Evolutionary conservation across 2,113 vertebrate species (phyloP).

Genomic region (Salvelinus fontinalis): DNA sequence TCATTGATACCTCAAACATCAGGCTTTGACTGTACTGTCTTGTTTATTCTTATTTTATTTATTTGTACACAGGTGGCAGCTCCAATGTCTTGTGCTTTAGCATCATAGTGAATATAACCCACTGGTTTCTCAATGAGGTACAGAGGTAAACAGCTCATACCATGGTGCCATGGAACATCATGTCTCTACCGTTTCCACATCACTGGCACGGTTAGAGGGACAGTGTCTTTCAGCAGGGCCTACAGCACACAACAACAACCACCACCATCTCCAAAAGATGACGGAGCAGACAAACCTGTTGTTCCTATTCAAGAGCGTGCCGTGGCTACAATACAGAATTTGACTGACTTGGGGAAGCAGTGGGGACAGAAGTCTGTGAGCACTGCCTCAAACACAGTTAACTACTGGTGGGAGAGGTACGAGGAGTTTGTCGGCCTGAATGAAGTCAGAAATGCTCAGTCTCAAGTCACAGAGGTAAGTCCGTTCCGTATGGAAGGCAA

Average conservation of each 20-base stretch:
- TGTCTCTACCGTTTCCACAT: slow-evolving; percentile 40
- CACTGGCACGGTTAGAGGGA: slow-evolving; percentile 53
- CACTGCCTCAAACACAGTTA: slow-evolving; percentile 64
- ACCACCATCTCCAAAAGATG: slow-evolving; percentile 23
- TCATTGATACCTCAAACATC: no score
- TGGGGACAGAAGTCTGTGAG: slow-evolving; percentile 72
- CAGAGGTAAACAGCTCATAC: slow-evolving; percentile 54
- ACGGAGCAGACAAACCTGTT: slow-evolving; percentile 29
- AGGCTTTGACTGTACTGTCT: not conserved
- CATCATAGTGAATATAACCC: not conserved
- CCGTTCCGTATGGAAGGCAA: not conserved
- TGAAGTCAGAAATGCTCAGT: slow-evolving; percentile 89
- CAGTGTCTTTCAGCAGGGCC: slow-evolving; percentile 51
- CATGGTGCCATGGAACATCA: slow-evolving; percentile 65
- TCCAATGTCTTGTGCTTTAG: not conserved
- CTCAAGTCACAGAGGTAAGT: slow-evolving; percentile 89
- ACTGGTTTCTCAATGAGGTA: slow-evolving; percentile 65
- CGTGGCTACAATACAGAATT: slow-evolving; percentile 57
- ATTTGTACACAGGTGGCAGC: not conserved
- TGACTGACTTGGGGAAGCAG: slow-evolving; percentile 69
- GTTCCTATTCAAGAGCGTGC: slow-evolving; percentile 52
- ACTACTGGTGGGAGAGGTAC: slow-evolving; percentile 88
- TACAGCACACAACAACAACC: slow-evolving; percentile 70
- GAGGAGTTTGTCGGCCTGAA: slow-evolving; percentile 94
- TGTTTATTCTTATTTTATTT: no score